A percentile compares a stretch with the other conserved stretches of the same genome.
These are phyloP conservation scores for Ctenomys sociabilis DNA, from an alignment of 2,113 vertebrate genomes.

Conservation along the genomic window DNA sequence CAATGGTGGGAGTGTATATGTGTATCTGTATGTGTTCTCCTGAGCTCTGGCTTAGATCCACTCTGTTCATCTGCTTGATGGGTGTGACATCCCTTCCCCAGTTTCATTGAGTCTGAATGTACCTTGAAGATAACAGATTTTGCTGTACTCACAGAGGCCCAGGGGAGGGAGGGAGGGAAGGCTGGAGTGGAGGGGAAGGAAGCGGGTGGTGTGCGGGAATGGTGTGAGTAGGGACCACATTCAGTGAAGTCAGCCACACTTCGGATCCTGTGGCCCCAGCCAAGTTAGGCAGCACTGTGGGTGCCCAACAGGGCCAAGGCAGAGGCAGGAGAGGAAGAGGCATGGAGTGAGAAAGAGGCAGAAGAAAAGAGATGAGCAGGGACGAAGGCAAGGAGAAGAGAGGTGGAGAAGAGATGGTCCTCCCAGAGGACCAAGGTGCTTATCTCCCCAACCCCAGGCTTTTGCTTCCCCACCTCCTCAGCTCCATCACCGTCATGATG, in stretches of 20 bases:
- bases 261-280: slow-evolving; percentile 43
- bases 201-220: neutral
- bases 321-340: neutral
- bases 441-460: neutral
- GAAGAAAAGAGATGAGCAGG: neutral
- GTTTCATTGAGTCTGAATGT: neutral
- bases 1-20: neutral
- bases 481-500: neutral
- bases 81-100: neutral
- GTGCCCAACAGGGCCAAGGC: slow-evolving; percentile 58
- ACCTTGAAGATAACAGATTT: neutral
- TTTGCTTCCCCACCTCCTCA: neutral
- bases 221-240: neutral
- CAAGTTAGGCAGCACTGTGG: slow-evolving; percentile 71
- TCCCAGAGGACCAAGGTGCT: neutral
- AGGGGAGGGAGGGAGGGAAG: neutral
- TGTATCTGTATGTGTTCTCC: neutral
- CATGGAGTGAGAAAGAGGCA: neutral
- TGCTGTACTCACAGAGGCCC: neutral
- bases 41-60: neutral
- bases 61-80: neutral
- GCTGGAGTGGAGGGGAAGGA: neutral
- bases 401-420: neutral
- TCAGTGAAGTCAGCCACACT: neutral
- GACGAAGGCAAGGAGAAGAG: neutral